phyloP scores from a whole-genome alignment of 2,888 invertebrate genomes.

The Volucella bombylans region DNA sequence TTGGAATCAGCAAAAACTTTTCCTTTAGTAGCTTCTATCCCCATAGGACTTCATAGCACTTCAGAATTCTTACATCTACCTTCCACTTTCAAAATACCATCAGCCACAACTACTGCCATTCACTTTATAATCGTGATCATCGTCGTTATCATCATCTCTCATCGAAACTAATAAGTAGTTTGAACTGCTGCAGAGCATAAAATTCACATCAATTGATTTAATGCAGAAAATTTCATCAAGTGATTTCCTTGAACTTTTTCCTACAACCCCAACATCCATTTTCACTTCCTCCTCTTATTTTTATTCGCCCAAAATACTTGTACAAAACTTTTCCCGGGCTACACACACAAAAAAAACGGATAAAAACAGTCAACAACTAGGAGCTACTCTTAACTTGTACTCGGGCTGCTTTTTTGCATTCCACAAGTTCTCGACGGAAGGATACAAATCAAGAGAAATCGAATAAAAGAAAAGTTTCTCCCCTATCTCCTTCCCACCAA shows the following conservation, averaged over 20 bases:
- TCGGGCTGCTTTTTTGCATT: conserved; percentile 50
- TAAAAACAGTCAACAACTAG: conserved; percentile 45
- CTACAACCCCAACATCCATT: not conserved
- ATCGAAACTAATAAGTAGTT: conserved; percentile 72
- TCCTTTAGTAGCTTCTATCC: conserved; percentile 19
- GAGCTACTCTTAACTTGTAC: not conserved
- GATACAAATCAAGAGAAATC: conserved; percentile 71
- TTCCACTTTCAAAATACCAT: not conserved
- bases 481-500: not conserved
- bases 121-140: conserved; percentile 41
- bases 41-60: conserved; percentile 7
- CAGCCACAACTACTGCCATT: not conserved
- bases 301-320: not conserved
- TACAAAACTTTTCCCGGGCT: conserved; percentile 22
- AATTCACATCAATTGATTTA: conserved; percentile 72
- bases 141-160: conserved; percentile 42
- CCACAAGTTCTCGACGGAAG: conserved; percentile 61
- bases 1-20: conserved; percentile 26
- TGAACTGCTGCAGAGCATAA: conserved; percentile 71
- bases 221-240: conserved; percentile 71
- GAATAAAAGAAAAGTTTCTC: conserved; percentile 43
- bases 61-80: not conserved
- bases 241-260: conserved; percentile 61
- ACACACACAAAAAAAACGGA: conserved; percentile 12
- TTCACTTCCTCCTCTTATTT: not conserved